A percentile compares a stretch with the other conserved stretches of the same genome.
Conservation (phyloP, 2,797 vertebrate species). For the Pangasius macronema region DNA sequence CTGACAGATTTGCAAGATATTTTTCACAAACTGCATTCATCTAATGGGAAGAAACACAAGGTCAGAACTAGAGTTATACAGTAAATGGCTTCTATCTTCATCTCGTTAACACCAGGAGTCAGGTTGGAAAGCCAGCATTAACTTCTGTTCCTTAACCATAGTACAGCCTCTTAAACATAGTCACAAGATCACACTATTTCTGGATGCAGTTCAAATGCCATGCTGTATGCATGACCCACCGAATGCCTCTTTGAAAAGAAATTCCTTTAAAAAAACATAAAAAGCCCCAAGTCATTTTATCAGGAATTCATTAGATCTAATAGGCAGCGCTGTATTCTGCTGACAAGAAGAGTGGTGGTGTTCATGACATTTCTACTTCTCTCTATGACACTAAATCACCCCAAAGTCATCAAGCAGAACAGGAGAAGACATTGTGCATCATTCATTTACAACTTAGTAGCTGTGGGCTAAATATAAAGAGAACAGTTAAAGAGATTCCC, state of each 20-base stretch:
- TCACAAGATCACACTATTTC: constrained; percentile 36
- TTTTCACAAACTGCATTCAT: constrained; percentile 15
- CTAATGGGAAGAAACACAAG: constrained; percentile 13
- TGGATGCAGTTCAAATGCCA: constrained; percentile 19
- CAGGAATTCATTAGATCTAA: constrained; percentile 34
- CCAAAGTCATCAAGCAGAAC: constrained; percentile 22
- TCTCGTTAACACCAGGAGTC: constrained; percentile 24
- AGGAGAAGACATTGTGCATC: constrained; percentile 8
- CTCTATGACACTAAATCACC: constrained; percentile 17
- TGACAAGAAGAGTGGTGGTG: constrained; percentile 10
- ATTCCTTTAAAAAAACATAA: neutral
- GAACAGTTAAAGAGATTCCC: constrained; percentile 29
- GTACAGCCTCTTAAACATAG: constrained; percentile 39
- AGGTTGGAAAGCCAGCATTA: constrained; percentile 44
- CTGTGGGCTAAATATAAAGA: constrained; percentile 21
- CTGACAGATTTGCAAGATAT: constrained; percentile 52
- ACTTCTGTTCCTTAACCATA: constrained; percentile 42
- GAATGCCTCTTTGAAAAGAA: constrained; percentile 20
- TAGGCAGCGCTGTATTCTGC: neutral
- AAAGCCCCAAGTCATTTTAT: constrained; percentile 27
- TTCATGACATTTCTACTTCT: constrained; percentile 18
- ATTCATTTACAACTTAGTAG: constrained; percentile 18
- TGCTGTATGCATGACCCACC: constrained; percentile 1
- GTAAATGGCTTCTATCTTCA: constrained; percentile 14
- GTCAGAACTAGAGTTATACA: constrained; percentile 4